Conservation (phyloP, 2,113 vertebrate genomes). For the Conger conger region DNA sequence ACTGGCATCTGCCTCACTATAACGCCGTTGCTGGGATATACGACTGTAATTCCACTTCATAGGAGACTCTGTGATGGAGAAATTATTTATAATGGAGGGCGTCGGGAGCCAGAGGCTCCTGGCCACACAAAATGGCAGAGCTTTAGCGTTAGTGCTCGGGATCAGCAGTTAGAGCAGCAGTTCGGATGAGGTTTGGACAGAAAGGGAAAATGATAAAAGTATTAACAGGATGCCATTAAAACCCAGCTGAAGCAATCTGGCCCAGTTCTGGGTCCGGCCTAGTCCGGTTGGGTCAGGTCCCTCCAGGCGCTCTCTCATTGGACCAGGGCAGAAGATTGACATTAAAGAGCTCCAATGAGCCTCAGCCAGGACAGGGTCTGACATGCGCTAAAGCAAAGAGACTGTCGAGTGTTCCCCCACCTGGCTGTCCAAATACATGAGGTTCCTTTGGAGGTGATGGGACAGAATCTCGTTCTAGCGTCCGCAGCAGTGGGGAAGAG, state of each 20-base stretch:
- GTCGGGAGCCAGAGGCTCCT: background rate
- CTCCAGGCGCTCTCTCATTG: background rate
- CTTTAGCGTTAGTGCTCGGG: background rate
- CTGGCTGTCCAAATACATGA: constrained; percentile 95
- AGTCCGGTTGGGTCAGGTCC: background rate
- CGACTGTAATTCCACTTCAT: background rate
- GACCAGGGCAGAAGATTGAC: background rate
- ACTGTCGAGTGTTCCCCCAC: constrained; percentile 73
- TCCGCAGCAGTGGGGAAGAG: constrained; percentile 51
- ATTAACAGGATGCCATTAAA: background rate
- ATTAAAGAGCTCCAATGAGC: background rate
- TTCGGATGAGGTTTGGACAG: background rate
- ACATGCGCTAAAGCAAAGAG: constrained; percentile 3
- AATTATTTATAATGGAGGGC: background rate
- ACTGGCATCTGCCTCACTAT: background rate
- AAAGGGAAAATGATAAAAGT: background rate
- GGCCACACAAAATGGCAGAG: background rate
- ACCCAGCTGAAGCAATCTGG: background rate
- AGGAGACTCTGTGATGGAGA: background rate
- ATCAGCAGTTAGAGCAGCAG: background rate
- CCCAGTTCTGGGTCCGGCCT: too few species aligned
- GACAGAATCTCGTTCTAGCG: constrained; percentile 94
- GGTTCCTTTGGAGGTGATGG: constrained; percentile 97
- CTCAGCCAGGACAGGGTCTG: background rate
- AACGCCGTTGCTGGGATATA: background rate